Percentiles rank a stretch among this genome's conserved stretches.
Conservation (phyloP, 2,888 invertebrate species). For the Apamea crenata region DNA sequence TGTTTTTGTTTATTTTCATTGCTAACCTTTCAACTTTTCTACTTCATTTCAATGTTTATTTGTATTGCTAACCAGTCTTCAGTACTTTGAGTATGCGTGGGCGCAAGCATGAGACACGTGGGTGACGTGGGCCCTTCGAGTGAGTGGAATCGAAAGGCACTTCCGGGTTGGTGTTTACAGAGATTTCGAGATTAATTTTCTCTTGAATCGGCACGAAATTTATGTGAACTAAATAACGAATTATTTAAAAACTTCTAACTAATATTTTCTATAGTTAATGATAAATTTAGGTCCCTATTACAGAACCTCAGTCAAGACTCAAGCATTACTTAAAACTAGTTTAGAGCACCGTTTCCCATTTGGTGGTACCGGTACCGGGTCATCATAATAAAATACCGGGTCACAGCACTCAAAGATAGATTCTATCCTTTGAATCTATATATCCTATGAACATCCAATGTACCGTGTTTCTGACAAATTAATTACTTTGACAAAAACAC, state of each 20-base stretch:
- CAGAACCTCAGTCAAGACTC: too few relatives aligned
- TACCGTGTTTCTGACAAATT: background rate
- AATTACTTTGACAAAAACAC: background rate
- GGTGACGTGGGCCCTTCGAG: constrained; percentile 27
- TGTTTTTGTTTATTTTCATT: constrained; percentile 5
- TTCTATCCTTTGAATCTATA: too few relatives aligned
- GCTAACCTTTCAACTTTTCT: too few relatives aligned
- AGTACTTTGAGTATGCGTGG: constrained; percentile 18
- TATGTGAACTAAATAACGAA: background rate
- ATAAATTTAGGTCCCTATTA: too few relatives aligned
- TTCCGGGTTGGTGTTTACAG: constrained; percentile 35
- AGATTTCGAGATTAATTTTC: background rate
- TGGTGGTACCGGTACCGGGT: too few relatives aligned
- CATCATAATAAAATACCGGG: too few relatives aligned
- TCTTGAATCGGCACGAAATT: background rate
- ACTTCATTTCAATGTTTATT: background rate
- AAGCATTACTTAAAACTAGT: too few relatives aligned
- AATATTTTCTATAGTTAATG: background rate
- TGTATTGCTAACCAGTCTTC: constrained; percentile 39
- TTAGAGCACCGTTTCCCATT: too few relatives aligned
- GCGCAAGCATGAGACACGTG: constrained; percentile 36
- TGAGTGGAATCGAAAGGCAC: constrained; percentile 23
- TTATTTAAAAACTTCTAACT: background rate
- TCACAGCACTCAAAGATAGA: too few relatives aligned
- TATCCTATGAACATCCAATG: background rate